Conservation (phyloP, 1,140 invertebrate genomes). For the Drosophila dunni region DNA sequence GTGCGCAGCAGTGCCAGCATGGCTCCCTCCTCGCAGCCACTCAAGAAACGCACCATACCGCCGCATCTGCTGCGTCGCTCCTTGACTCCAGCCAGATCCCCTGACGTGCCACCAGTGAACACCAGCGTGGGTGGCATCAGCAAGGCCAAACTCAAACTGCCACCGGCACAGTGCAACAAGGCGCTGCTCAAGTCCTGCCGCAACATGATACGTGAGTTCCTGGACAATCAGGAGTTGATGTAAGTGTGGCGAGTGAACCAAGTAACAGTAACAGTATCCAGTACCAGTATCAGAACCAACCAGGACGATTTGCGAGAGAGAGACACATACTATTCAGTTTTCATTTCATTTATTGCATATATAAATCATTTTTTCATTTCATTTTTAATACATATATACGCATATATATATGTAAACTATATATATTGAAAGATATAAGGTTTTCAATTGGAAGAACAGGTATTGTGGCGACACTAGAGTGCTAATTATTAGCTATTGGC, state of each 20-base stretch:
- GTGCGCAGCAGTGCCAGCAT: slow-evolving; percentile 16
- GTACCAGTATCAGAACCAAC: too few species aligned
- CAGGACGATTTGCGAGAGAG: too few species aligned
- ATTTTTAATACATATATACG: slow-evolving; percentile 50
- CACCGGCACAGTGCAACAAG: slow-evolving; percentile 40
- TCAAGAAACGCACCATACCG: slow-evolving; percentile 65
- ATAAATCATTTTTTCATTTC: slow-evolving; percentile 69
- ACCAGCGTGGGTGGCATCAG: slow-evolving; percentile 9
- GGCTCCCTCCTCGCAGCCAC: slow-evolving; percentile 35
- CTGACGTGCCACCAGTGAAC: background rate
- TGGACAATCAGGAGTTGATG: slow-evolving; percentile 60
- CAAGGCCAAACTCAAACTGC: slow-evolving; percentile 47
- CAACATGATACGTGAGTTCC: slow-evolving; percentile 71
- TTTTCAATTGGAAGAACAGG: slow-evolving; percentile 77
- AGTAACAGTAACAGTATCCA: background rate
- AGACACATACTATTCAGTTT: slow-evolving; percentile 39
- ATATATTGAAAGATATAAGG: slow-evolving; percentile 64
- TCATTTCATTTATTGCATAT: slow-evolving; percentile 76
- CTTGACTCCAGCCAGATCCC: slow-evolving; percentile 42
- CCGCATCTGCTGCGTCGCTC: slow-evolving; percentile 48
- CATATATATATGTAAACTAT: slow-evolving; percentile 5
- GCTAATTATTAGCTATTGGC: slow-evolving; percentile 83
- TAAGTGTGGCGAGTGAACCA: slow-evolving; percentile 3
- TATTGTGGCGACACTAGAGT: slow-evolving; percentile 81
- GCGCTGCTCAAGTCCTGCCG: slow-evolving; percentile 61